Conservation (phyloP, 2,888 invertebrate species). For the Aleiodes testaceus region DNA sequence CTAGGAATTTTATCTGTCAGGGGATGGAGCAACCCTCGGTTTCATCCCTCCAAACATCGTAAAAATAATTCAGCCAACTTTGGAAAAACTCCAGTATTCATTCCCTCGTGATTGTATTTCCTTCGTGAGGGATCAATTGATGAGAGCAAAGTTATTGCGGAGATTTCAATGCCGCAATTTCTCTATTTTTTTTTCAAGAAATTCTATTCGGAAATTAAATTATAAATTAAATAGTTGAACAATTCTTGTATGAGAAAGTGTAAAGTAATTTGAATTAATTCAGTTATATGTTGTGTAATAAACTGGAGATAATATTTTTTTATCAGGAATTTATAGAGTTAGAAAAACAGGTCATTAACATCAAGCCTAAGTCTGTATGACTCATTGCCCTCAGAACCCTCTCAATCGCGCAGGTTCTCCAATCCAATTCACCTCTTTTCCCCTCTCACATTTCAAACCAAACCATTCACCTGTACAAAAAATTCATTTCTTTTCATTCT, state of each 20-base stretch:
- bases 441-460: slow-evolving; percentile 11
- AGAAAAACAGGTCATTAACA: slow-evolving; percentile 21
- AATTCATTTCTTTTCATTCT: slow-evolving; percentile 12
- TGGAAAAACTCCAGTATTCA: background rate
- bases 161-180: slow-evolving; percentile 25
- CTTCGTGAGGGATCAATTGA: background rate
- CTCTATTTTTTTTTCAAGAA: background rate
- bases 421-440: background rate
- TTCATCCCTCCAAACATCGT: slow-evolving; percentile 3
- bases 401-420: slow-evolving; percentile 33
- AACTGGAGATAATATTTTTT: slow-evolving; percentile 1
- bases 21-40: too few species aligned
- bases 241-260: background rate
- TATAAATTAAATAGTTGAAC: too few species aligned
- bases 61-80: background rate
- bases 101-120: background rate
- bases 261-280: background rate
- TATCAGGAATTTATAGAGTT: slow-evolving; percentile 10
- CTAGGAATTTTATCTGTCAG: background rate
- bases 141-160: background rate
- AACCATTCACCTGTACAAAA: slow-evolving; percentile 29
- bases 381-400: slow-evolving; percentile 39
- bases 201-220: too few species aligned
- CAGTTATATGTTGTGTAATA: background rate
- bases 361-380: slow-evolving; percentile 22